These are phyloP conservation scores for Oryzias javanicus DNA, from an alignment of 2,113 vertebrate genomes.

Conservation along the genomic window DNA sequence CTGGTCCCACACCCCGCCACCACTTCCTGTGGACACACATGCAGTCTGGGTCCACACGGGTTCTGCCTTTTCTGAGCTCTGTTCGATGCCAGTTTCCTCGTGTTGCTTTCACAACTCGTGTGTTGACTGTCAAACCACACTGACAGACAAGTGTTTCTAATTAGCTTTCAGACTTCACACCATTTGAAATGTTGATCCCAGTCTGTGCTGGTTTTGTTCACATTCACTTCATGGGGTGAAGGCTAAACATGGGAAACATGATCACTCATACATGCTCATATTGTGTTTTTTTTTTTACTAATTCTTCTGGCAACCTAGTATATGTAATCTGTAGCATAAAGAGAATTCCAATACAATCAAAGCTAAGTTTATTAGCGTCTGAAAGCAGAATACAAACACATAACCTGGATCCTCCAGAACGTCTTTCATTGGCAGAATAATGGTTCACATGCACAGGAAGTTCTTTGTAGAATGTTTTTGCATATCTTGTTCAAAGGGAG, in stretches of 20 bases:
- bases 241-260: background rate
- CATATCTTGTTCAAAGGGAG: background rate
- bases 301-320: too few species aligned
- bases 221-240: background rate
- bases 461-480: background rate
- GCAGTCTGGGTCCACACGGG: conserved; percentile 1
- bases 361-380: too few species aligned
- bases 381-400: too few species aligned
- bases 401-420: too few species aligned
- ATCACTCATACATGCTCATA: background rate
- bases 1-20: background rate
- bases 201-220: background rate
- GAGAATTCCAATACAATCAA: too few species aligned
- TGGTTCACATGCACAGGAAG: background rate
- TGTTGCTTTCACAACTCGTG: conserved; percentile 13
- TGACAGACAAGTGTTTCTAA: conserved; percentile 11
- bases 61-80: background rate
- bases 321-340: too few species aligned
- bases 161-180: conserved; percentile 11
- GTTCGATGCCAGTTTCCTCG: conserved; percentile 2
- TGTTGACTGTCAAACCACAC: conserved; percentile 17
- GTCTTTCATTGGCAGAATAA: too few species aligned
- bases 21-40: background rate
- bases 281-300: too few species aligned
- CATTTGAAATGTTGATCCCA: background rate